Evolutionary conservation across 1,140 invertebrate species (phyloP).

Genomic region (Doryteuthis pealeii): DNA sequence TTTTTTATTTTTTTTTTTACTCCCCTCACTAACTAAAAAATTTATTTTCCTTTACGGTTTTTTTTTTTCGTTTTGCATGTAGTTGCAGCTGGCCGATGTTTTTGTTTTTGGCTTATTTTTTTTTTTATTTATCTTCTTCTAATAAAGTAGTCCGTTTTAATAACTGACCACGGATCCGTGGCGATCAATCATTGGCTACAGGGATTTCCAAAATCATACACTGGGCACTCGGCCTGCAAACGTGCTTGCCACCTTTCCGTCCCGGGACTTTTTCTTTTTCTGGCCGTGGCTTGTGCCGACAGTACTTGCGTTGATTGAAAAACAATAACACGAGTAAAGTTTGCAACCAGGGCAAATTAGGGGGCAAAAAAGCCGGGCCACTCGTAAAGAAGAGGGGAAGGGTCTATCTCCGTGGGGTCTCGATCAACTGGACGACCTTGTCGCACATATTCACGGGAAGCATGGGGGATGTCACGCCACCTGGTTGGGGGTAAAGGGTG

Average conservation of each 20-base stretch:
- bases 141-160: too few species aligned
- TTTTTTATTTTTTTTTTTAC: too few species aligned
- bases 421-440: neutral
- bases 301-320: conserved; percentile 1
- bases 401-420: neutral
- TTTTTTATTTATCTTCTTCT: too few species aligned
- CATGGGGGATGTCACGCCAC: neutral
- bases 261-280: neutral
- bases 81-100: too few species aligned
- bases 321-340: neutral
- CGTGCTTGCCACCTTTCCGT: neutral
- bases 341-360: neutral
- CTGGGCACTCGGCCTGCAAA: neutral
- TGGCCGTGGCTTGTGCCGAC: neutral
- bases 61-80: too few species aligned
- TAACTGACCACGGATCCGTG: too few species aligned
- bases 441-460: neutral
- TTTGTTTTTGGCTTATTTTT: too few species aligned
- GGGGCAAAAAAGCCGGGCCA: neutral
- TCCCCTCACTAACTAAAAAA: too few species aligned
- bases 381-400: neutral
- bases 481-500: neutral
- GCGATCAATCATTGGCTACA: too few species aligned
- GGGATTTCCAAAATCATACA: neutral
- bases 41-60: too few species aligned